These are phyloP conservation scores for Ischnura elegans DNA, from an alignment of 2,888 invertebrate species.

Conservation along the genomic window DNA sequence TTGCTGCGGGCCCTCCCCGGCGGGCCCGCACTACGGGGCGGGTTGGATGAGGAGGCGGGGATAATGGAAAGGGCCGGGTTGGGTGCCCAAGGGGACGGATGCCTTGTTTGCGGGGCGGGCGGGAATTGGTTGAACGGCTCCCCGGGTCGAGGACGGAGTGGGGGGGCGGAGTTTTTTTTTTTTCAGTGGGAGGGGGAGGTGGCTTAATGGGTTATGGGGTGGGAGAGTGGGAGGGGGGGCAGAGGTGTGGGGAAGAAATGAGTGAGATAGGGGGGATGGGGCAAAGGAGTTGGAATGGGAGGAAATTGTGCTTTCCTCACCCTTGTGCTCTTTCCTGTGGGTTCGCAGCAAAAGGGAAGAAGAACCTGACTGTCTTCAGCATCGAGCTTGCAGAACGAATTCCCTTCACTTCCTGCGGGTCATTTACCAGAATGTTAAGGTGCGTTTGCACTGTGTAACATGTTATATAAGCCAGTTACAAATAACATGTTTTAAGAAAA, in stretches of 20 bases:
- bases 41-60: background rate
- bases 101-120: conserved; percentile 44
- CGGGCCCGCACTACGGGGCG: background rate
- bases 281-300: background rate
- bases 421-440: too few species aligned
- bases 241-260: background rate
- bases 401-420: background rate
- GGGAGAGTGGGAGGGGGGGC: too few species aligned
- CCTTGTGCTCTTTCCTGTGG: background rate
- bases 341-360: background rate
- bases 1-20: background rate
- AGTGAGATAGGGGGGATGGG: background rate
- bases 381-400: background rate
- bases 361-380: background rate
- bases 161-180: background rate
- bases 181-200: background rate
- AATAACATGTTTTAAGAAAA: too few species aligned
- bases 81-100: background rate
- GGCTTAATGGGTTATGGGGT: background rate
- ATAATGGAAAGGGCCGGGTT: conserved; percentile 20
- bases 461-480: too few species aligned
- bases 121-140: conserved; percentile 55
- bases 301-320: too few species aligned
- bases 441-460: too few species aligned
- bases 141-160: background rate